Evolutionary conservation across 2,888 invertebrate species (phyloP).

Genomic region (Zygaena filipendulae): DNA sequence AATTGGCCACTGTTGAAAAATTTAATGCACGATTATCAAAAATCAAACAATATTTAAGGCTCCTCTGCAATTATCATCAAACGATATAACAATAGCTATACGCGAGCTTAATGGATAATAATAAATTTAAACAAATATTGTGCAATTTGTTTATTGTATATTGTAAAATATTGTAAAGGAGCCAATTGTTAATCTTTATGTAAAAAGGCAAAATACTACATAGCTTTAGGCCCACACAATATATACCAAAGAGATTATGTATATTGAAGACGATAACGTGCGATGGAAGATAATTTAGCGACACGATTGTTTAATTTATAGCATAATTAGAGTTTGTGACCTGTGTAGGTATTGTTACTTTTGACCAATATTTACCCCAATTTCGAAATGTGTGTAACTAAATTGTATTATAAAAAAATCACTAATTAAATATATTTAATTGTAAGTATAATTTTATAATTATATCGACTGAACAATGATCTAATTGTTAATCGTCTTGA

Average conservation of each 20-base stretch:
- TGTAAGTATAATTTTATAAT: constrained; percentile 18
- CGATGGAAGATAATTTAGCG: too few species aligned
- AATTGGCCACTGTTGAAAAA: too few species aligned
- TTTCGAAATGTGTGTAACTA: constrained; percentile 27
- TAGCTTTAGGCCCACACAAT: constrained; percentile 64
- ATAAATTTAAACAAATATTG: too few species aligned
- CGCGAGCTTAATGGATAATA: too few species aligned
- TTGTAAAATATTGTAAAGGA: constrained; percentile 38
- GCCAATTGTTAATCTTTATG: constrained; percentile 37
- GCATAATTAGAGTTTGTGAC: constrained; percentile 49
- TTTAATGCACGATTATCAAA: too few species aligned
- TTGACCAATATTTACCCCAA: constrained; percentile 43
- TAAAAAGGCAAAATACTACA: constrained; percentile 51
- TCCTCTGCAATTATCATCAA: constrained; percentile 12
- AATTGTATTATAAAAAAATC: constrained; percentile 23
- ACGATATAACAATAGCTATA: too few species aligned
- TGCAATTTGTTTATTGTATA: too few species aligned
- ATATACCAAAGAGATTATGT: constrained; percentile 66
- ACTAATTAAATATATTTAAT: constrained; percentile 10
- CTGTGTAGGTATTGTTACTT: constrained; percentile 40
- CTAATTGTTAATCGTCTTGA: constrained; percentile 19
- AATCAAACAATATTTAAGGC: constrained; percentile 11
- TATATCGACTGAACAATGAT: constrained; percentile 21
- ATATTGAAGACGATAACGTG: constrained; percentile 57
- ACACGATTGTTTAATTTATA: constrained; percentile 55